Conservation (phyloP, 2,888 invertebrate species). For the Trichogramma evanescens region DNA sequence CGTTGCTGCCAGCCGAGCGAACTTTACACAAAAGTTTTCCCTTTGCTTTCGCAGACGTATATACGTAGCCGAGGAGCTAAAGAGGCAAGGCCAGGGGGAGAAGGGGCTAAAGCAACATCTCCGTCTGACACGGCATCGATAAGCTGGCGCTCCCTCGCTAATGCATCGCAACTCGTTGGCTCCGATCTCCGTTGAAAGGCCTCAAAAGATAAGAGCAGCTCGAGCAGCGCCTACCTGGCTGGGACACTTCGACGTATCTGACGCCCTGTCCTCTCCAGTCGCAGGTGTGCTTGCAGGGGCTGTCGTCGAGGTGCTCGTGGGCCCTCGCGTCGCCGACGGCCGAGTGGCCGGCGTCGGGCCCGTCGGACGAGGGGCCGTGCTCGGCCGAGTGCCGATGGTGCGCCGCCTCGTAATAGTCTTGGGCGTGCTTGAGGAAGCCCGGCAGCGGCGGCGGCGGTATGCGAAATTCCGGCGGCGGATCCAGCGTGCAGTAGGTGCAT, state of each 20-base stretch:
- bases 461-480: slow-evolving; percentile 78
- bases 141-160: background rate
- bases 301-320: slow-evolving; percentile 37
- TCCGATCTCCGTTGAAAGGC: no score
- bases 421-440: slow-evolving; percentile 58
- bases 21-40: no score
- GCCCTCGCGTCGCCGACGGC: slow-evolving; percentile 8
- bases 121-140: background rate
- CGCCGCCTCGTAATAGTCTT: slow-evolving; percentile 31
- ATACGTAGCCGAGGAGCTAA: background rate
- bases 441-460: slow-evolving; percentile 83
- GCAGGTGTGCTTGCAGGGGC: slow-evolving; percentile 42
- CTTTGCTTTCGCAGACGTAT: no score
- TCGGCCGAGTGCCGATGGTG: background rate
- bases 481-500: slow-evolving; percentile 51
- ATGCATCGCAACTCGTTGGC: no score
- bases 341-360: background rate
- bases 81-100: background rate
- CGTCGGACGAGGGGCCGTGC: background rate
- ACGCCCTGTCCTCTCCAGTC: slow-evolving; percentile 53
- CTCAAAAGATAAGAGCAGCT: no score
- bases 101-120: background rate
- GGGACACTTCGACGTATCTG: slow-evolving; percentile 73
- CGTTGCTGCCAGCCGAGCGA: no score
- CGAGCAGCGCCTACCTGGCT: slow-evolving; percentile 55